These are phyloP conservation scores for Tetramorium simillimum DNA, from an alignment of 1,140 invertebrate species.

Conservation along the genomic window DNA sequence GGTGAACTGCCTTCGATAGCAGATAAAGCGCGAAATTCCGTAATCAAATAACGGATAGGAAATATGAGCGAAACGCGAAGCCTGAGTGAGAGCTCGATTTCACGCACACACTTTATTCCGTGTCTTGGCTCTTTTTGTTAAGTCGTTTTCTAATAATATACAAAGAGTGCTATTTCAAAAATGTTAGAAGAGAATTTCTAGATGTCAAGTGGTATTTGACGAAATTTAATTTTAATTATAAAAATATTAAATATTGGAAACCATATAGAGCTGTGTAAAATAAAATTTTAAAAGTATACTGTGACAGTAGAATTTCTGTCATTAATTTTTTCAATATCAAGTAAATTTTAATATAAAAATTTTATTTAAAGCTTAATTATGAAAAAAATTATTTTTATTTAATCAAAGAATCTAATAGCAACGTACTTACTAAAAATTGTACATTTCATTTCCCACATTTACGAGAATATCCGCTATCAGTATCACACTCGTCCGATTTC, in stretches of 20 bases:
- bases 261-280: neutral
- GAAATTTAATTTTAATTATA: neutral
- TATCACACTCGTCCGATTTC: neutral
- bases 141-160: neutral
- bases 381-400: neutral
- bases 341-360: neutral
- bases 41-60: slow-evolving; percentile 26
- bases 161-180: neutral
- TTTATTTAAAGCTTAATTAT: neutral
- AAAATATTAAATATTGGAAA: neutral
- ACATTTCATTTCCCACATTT: neutral
- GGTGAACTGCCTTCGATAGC: neutral
- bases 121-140: neutral
- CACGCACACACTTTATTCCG: neutral
- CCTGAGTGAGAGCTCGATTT: slow-evolving; percentile 15
- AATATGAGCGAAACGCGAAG: slow-evolving; percentile 29
- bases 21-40: slow-evolving; percentile 30
- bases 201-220: neutral
- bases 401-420: neutral
- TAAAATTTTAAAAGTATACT: neutral
- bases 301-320: neutral
- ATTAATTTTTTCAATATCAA: too few species aligned
- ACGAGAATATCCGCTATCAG: neutral
- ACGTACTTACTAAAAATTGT: neutral
- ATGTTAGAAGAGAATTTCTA: neutral